Conservation (phyloP, 2,888 invertebrate species). For the Pyrrhia umbra region DNA sequence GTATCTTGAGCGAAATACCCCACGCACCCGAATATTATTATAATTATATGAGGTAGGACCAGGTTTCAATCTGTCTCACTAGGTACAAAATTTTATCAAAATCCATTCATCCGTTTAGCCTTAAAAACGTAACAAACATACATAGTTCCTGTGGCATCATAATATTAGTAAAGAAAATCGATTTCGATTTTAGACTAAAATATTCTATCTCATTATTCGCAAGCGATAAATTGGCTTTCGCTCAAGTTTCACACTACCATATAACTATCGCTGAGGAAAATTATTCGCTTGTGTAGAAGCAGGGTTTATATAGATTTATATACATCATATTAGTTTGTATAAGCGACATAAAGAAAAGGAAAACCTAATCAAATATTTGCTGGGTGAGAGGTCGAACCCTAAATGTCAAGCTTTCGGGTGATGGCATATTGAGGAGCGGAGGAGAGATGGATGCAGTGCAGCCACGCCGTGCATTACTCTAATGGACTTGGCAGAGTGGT, state of each 20-base stretch:
- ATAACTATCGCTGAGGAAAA: conserved; percentile 34
- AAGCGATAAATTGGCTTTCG: background rate
- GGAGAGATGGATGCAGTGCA: background rate
- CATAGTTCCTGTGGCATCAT: too few species aligned
- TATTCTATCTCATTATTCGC: background rate
- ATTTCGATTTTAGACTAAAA: background rate
- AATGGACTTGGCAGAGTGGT: background rate
- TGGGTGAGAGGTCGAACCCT: conserved; percentile 20
- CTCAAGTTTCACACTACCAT: conserved; percentile 23
- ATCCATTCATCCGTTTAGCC: too few species aligned
- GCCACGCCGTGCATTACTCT: background rate
- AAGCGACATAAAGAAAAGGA: conserved; percentile 42
- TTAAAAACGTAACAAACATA: too few species aligned
- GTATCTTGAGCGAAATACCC: too few species aligned
- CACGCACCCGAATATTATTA: too few species aligned
- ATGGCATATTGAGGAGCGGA: conserved; percentile 5
- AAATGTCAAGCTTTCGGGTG: conserved; percentile 39
- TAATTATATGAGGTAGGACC: too few species aligned
- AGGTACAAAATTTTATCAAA: too few species aligned
- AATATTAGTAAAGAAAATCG: too few species aligned
- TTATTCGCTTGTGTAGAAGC: conserved; percentile 12
- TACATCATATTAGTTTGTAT: conserved; percentile 56
- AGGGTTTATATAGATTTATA: conserved; percentile 26
- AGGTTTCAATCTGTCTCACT: too few species aligned
- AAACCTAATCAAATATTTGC: conserved; percentile 56